Evolutionary conservation across 2,797 vertebrate genomes (phyloP).

Genomic region (Yasuhikotakia modesta): DNA sequence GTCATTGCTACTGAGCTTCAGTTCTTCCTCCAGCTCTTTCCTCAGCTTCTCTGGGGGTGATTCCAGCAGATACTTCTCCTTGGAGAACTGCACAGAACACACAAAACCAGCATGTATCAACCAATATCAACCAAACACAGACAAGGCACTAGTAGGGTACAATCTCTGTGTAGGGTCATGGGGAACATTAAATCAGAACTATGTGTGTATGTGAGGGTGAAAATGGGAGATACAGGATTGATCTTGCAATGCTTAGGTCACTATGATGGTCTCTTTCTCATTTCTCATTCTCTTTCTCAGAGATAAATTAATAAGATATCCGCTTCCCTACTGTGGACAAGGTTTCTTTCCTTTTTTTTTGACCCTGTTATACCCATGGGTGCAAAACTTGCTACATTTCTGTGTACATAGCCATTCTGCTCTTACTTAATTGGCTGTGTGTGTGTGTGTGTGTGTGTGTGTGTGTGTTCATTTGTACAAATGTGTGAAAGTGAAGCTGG

Average conservation of each 20-base stretch:
- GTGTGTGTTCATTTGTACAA: constrained; percentile 48
- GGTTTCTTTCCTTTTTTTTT: constrained; percentile 5
- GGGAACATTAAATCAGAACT: not conserved
- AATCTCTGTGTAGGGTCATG: not conserved
- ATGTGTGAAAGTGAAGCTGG: constrained; percentile 52
- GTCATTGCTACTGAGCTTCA: constrained; percentile 91
- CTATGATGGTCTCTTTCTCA: constrained; percentile 23
- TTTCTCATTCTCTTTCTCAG: too few species aligned
- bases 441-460: constrained; percentile 47
- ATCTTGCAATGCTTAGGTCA: constrained; percentile 7
- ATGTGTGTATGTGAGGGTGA: constrained; percentile 40
- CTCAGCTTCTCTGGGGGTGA: constrained; percentile 94
- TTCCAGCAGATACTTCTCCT: constrained; percentile 97
- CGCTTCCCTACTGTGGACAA: constrained; percentile 9
- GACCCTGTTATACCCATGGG: constrained; percentile 8
- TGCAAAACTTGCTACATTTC: constrained; percentile 61
- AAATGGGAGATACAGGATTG: constrained; percentile 28
- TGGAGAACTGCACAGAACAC: constrained; percentile 86
- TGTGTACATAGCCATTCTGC: constrained; percentile 53
- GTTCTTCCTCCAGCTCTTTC: constrained; percentile 94
- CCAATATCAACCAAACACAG: constrained; percentile 28
- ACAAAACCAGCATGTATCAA: constrained; percentile 47
- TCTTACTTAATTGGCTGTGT: constrained; percentile 72
- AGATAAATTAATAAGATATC: constrained; percentile 44
- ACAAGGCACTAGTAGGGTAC: not conserved